phyloP scores from a whole-genome alignment of 2,113 vertebrate species.

The Colinus virginianus region DNA sequence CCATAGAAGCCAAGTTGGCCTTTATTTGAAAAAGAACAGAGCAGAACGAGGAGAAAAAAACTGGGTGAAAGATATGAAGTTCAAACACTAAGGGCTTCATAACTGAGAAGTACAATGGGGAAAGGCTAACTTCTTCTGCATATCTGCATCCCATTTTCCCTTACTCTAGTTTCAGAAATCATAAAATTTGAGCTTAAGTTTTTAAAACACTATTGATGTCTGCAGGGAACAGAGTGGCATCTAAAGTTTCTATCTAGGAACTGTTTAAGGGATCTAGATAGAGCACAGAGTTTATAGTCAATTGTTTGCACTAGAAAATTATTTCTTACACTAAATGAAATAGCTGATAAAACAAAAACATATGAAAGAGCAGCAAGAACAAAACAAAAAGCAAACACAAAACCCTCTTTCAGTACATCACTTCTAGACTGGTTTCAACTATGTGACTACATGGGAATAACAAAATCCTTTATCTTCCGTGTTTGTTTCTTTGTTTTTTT shows the following conservation, averaged over 20 bases:
- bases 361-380: background rate
- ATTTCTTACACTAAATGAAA: background rate
- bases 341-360: background rate
- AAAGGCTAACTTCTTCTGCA: conserved; percentile 21
- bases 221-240: background rate
- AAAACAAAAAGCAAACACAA: background rate
- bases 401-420: background rate
- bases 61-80: background rate
- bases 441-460: background rate
- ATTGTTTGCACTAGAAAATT: background rate
- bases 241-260: background rate
- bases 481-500: background rate
- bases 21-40: background rate
- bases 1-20: background rate
- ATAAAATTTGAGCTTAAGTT: background rate
- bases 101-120: background rate
- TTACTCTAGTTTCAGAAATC: conserved; percentile 11
- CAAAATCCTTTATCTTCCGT: background rate
- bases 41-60: conserved; percentile 25
- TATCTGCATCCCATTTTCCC: background rate
- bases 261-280: background rate
- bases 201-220: background rate
- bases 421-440: background rate
- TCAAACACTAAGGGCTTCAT: conserved; percentile 14
- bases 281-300: background rate